Evolutionary conservation across 2,797 vertebrate species (phyloP).

Genomic region (Alectoris magna): DNA sequence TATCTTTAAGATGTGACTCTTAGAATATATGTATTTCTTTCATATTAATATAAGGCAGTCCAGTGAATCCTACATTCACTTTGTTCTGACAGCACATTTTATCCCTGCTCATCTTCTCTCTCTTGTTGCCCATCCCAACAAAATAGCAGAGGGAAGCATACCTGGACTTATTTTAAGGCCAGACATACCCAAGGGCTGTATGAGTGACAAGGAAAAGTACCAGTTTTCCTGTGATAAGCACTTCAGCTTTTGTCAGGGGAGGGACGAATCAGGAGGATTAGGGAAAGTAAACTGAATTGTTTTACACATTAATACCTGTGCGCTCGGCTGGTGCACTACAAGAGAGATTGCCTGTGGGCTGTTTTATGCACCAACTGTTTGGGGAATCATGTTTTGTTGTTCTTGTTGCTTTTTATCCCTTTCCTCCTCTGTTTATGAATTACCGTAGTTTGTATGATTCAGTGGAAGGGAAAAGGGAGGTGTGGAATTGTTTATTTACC

Average conservation of each 20-base stretch:
- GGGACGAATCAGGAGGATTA: constrained; percentile 35
- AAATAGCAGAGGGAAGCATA: background rate
- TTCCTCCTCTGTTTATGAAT: constrained; percentile 44
- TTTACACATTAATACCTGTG: constrained; percentile 42
- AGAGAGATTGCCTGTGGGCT: constrained; percentile 47
- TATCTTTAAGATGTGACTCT: background rate
- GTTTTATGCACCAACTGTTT: constrained; percentile 47
- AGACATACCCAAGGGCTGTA: background rate
- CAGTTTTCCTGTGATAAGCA: constrained; percentile 25
- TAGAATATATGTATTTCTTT: background rate
- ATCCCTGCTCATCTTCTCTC: background rate
- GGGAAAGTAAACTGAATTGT: constrained; percentile 47
- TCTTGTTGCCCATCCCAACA: background rate
- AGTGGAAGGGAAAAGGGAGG: background rate
- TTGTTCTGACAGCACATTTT: background rate
- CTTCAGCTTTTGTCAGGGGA: background rate
- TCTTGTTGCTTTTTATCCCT: constrained; percentile 13
- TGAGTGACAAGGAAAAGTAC: background rate
- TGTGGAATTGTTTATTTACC: background rate
- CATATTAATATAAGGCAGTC: background rate
- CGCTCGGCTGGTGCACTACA: constrained; percentile 32
- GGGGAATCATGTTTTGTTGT: constrained; percentile 53
- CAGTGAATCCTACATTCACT: background rate
- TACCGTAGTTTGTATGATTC: constrained; percentile 46
- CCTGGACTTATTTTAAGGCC: background rate